Evolutionary conservation across 2,888 invertebrate genomes (phyloP), one percentile per base, ranked within the genome.

Genomic region (Apamea monoglypha): DNA sequence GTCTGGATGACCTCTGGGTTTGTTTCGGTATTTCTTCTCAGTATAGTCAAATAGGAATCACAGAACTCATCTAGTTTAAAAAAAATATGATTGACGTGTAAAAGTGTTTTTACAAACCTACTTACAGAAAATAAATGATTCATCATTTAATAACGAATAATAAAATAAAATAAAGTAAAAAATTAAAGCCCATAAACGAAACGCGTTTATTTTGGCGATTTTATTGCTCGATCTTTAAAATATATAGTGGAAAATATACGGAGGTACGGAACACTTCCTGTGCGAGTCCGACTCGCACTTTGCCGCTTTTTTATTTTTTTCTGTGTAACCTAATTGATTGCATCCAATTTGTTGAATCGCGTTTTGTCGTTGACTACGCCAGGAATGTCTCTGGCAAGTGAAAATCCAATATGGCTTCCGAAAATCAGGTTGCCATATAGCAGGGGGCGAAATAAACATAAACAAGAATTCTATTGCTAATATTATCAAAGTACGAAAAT

Each of bases 401-500:
- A 32, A 78, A 82, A 68, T 50, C 12, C 29, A 78, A 68, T 78
- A 64, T 50, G 25, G 67, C 53, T 44, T 59, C 16, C 29, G 8
- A 59, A 61, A 61, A 44, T 53, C 21, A 79, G 40, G 7, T 40
- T 73, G 21, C 47, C 10, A 56, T 68, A 59, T 59, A 1, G 25
- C 25, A 50, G 8, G 8, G 21, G 36, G n/a, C 25, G 6, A n/a
- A 18, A 63, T 32, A n/a, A n/a, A 16, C 40, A 25, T 18, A 61
- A 32, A 40, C 18, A 78, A 47, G 6, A 50, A 56, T 63, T 47
- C 1, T 72, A 16, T 72, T 56, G 12, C 32, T n/a, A 29, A 69
- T 72, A 69, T 84, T 4, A 78, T 56, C 50, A 50, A 67, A 84
- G 40, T 50, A 6, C 8, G 16, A 47, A 81, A 71, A 36, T 71